Conservation (phyloP, 2,888 invertebrate genomes). For the Pimpla rufipes region DNA sequence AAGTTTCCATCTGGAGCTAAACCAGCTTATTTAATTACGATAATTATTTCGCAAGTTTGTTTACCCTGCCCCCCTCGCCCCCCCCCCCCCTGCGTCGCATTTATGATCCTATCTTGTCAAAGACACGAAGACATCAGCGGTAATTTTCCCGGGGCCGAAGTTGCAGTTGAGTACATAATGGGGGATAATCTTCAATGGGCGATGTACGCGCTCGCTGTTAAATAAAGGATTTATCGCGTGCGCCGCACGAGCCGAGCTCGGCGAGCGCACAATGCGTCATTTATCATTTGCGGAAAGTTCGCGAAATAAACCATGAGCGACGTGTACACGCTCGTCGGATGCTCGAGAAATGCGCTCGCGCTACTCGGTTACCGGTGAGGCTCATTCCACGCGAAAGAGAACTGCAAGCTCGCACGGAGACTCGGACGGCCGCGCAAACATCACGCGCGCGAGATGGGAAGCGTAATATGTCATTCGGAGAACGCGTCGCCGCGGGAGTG, state of each 20-base stretch:
- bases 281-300: conserved; percentile 23
- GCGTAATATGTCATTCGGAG: conserved; percentile 37
- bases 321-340: conserved; percentile 4
- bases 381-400: conserved; percentile 11
- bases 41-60: not conserved
- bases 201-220: not conserved
- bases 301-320: not conserved
- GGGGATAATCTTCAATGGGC: not conserved
- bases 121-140: not conserved
- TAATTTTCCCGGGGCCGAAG: not conserved
- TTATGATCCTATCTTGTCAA: not conserved
- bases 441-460: conserved; percentile 4
- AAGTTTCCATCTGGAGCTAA: not conserved
- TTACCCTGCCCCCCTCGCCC: not conserved
- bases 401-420: not conserved
- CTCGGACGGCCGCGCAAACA: not conserved
- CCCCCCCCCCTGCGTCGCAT: not conserved
- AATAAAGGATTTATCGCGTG: conserved; percentile 1
- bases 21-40: not conserved
- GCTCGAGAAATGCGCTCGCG: conserved; percentile 20
- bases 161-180: not conserved
- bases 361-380: not conserved
- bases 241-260: not conserved
- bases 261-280: not conserved
- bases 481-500: conserved; percentile 32